Evolutionary conservation across 2,797 vertebrate genomes (phyloP), one percentile per base, ranked within the genome.

Genomic region (Poeciliopsis turneri): DNA sequence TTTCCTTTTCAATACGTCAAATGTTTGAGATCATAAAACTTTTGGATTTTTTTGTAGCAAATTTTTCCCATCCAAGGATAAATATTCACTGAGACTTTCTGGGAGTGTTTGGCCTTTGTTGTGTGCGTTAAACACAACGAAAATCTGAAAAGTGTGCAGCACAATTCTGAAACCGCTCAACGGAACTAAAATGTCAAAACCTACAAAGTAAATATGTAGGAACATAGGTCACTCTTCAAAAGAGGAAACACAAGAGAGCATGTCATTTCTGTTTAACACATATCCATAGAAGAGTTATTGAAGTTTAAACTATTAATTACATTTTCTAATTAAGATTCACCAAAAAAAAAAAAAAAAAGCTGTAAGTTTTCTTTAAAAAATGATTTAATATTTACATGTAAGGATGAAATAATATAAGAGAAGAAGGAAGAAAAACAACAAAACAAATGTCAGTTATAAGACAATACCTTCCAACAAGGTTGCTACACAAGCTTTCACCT

Each of bases 341-440:
- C 68, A 28, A 16, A 45, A 28, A 33, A 30, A 30, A 30, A 30
- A 30, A 39, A 53, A 12, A 30, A 74, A 74, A 68, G 12, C 3
- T 75, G 6, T 2, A 78, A n/a, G 64, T 72, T 51, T 93, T 95
- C 85, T 90, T 94, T 94, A 96, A 86, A 96, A 96, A 96, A 96
- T 91, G 77, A 82, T 94, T 89, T 92, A 94, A 94, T 95, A 95
- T 96, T 95, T 95, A 96, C 95, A 96, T 92, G 81, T 89, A 85
- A 82, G 77, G 79, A 91, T 88, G 80, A 91, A 90, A 91, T 82
- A 81, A 84, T 88, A 82, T 74, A 89, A 78, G 33, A 81, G 64
- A 25, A 55, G 80, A 80, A 73, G 92, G 83, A 87, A 76, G 78
- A 82, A 83, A 87, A 30, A 39, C 13, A 80, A 41, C 41, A 2